phyloP scores from a whole-genome alignment of 2,888 invertebrate genomes.

The Aspidiotus rigidus region DNA sequence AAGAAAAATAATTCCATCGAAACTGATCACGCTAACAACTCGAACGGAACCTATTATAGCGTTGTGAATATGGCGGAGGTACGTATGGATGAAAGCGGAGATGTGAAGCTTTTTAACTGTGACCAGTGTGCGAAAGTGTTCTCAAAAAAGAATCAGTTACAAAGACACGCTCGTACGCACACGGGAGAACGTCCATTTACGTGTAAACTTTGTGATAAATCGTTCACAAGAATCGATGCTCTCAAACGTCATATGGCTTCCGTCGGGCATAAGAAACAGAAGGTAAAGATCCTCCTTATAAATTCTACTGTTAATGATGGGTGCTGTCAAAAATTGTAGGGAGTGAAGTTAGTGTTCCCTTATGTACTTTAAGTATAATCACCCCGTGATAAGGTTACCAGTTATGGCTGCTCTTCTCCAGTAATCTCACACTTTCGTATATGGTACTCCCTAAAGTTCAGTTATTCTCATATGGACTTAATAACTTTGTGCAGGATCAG shows the following conservation, averaged over 20 bases:
- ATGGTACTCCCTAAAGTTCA: too few species aligned
- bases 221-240: slow-evolving; percentile 25
- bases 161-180: slow-evolving; percentile 21
- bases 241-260: slow-evolving; percentile 24
- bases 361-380: too few species aligned
- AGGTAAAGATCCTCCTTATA: background rate
- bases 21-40: background rate
- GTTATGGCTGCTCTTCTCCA: too few species aligned
- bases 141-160: slow-evolving; percentile 23
- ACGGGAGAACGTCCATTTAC: slow-evolving; percentile 26
- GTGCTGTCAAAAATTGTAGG: too few species aligned
- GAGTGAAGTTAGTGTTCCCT: too few species aligned
- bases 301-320: too few species aligned
- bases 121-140: slow-evolving; percentile 9
- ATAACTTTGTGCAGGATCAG: background rate
- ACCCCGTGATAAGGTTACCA: too few species aligned
- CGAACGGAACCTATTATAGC: slow-evolving; percentile 22
- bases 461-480: too few species aligned
- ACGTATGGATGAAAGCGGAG: slow-evolving; percentile 19
- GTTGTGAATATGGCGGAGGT: slow-evolving; percentile 29
- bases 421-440: too few species aligned
- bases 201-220: slow-evolving; percentile 22
- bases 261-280: slow-evolving; percentile 27
- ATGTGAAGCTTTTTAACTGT: slow-evolving; percentile 5
- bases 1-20: slow-evolving; percentile 7